phyloP scores from a whole-genome alignment of 2,113 vertebrate species.

The Gambusia affinis region DNA sequence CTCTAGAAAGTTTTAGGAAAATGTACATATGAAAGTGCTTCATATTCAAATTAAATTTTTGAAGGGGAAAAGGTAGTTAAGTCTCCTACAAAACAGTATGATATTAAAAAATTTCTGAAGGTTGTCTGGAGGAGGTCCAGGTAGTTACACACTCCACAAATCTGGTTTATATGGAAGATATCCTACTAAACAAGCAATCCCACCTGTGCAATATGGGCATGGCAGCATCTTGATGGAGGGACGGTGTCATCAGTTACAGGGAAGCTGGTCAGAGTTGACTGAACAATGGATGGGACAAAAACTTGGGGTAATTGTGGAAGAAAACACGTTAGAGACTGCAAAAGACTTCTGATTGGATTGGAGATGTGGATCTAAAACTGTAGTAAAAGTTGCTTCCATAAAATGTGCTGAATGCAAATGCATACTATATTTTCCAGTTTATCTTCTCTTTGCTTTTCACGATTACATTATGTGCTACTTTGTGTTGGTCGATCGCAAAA shows the following conservation, averaged over 20 bases:
- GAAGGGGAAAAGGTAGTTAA: too few species aligned
- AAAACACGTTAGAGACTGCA: too few species aligned
- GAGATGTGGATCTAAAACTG: not conserved
- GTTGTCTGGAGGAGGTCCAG: not conserved
- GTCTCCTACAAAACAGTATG: not conserved
- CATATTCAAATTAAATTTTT: not conserved
- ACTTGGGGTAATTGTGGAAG: too few species aligned
- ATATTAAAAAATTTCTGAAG: not conserved
- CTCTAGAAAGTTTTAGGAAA: not conserved
- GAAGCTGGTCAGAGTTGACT: too few species aligned
- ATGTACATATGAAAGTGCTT: not conserved
- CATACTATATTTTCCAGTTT: not conserved
- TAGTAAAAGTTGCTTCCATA: not conserved
- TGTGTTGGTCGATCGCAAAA: not conserved
- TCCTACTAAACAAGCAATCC: not conserved
- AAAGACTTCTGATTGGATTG: too few species aligned
- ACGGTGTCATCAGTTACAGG: too few species aligned
- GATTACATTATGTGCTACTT: not conserved
- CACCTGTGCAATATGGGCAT: not conserved
- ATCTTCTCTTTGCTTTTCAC: not conserved
- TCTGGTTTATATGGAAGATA: not conserved
- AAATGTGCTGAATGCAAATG: not conserved
- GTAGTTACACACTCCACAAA: not conserved
- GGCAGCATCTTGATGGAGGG: too few species aligned
- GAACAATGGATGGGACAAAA: too few species aligned